Percentiles rank a stretch among this genome's conserved stretches.
Evolutionary conservation across 2,888 invertebrate genomes (phyloP).

Genomic region (Mesorhabditis belari): DNA sequence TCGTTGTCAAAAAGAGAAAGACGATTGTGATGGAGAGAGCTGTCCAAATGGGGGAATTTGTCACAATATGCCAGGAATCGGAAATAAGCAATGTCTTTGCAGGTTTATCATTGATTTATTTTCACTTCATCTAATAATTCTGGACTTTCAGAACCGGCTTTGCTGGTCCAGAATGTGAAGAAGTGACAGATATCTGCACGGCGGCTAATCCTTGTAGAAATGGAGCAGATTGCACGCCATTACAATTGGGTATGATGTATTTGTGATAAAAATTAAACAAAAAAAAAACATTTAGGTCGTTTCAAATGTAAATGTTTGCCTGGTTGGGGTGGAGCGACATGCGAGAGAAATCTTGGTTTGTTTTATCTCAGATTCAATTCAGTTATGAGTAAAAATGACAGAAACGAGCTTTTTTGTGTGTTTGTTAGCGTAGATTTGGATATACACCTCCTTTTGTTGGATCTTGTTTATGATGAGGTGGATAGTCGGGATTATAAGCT

Average conservation of each 20-base stretch:
- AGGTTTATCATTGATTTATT: constrained; percentile 55
- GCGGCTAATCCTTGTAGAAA: constrained; percentile 66
- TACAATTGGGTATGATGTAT: constrained; percentile 61
- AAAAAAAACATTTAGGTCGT: constrained; percentile 12
- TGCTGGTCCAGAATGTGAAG: constrained; percentile 67
- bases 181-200: constrained; percentile 59
- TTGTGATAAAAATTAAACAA: constrained; percentile 2
- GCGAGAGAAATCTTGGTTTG: constrained; percentile 63
- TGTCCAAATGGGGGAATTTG: constrained; percentile 96
- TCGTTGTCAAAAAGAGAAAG: constrained; percentile 82
- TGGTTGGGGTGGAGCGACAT: constrained; percentile 94
- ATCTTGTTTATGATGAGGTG: background rate
- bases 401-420: background rate
- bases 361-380: constrained; percentile 12
- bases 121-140: background rate
- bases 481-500: constrained; percentile 7
- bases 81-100: constrained; percentile 85
- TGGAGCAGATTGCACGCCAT: constrained; percentile 77
- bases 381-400: background rate
- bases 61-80: constrained; percentile 81
- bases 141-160: constrained; percentile 67
- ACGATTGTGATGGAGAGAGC: constrained; percentile 80
- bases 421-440: background rate
- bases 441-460: background rate
- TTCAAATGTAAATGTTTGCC: constrained; percentile 81